Base-by-base conservation (phyloP, 1,140 invertebrate genomes). In the Schmidtea mediterranea region DNA sequence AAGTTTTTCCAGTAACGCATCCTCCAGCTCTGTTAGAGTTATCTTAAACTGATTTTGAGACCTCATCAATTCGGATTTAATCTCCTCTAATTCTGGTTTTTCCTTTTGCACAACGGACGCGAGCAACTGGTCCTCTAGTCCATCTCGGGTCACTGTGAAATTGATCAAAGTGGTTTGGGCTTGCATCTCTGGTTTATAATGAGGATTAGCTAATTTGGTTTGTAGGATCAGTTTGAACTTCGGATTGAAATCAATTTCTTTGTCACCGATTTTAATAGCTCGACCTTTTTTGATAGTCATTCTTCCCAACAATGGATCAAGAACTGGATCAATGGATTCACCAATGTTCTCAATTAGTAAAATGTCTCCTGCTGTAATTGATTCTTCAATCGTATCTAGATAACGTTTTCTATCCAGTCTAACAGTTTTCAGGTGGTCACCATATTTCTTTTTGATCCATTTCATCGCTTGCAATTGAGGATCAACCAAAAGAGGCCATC, bases 31-130 rank as follows among this genome's bases (percentile, higher is more conserved):
- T 58, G 92, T 94, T 12, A 94, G 67, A 56, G 80, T 80, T 48
- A 92, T 92, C 67, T 92, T 92, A 59, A 90, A 92, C 59, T 92
- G 78, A 61, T 92, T 92, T 65, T 92, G 84, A 65, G 90, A 83
- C 58, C 82, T 79, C 0, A 83, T 92, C 51, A 94, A 67, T 55
- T 89, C 80, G 1, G 81, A 81, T 71, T 86, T 86, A 1, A 84
- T 65, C 55, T 86, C 79, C 68, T 94, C 87, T 37, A 94, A 68
- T 69, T 92, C 86, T 1, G 84, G 86, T 57, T 86, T 72, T 68
- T 94, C 87, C 12, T 81, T 84, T 67, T 86, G 84, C 0, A 94
- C 87, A n/a, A 92, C 86, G 73, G 86, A 83, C 10, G 82, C 86
- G 38, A 94, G 68, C 0, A 94, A 66, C 66, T 94, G 87, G 65